A percentile compares a stretch with the other conserved stretches of the same genome.
These are phyloP conservation scores for Balaeniceps rex DNA, from an alignment of 2,113 vertebrate species.

Conservation along the genomic window DNA sequence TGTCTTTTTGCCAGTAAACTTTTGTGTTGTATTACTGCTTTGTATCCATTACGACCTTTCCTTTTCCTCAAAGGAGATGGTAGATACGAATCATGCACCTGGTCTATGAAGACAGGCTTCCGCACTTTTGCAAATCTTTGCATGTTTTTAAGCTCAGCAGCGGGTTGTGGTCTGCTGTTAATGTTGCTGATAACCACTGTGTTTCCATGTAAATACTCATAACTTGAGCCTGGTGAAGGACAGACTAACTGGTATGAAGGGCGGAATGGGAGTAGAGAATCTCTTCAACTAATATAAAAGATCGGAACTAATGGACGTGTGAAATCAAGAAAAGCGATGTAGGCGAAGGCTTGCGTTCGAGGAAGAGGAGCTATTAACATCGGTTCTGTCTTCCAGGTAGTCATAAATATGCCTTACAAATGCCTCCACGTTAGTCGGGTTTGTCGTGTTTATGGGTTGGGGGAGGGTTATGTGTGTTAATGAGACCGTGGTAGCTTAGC, in stretches of 20 bases:
- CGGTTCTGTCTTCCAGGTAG: background rate
- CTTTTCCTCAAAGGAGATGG: background rate
- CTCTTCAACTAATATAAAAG: background rate
- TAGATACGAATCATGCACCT: rapidly evolving
- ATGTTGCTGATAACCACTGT: background rate
- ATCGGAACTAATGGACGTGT: background rate
- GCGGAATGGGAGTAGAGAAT: background rate
- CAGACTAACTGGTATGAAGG: background rate
- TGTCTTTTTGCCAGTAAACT: conserved; percentile 1
- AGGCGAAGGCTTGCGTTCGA: background rate
- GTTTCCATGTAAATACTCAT: background rate
- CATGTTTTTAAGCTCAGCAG: background rate
- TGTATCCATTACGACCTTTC: background rate
- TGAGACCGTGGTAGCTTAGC: background rate
- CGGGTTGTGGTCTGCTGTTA: background rate
- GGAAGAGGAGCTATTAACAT: background rate
- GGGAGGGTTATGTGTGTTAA: background rate
- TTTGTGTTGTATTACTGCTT: background rate
- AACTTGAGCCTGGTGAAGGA: background rate
- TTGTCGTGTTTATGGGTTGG: background rate
- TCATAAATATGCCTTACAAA: background rate
- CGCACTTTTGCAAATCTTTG: background rate
- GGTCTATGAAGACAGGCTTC: background rate
- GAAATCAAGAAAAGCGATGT: background rate
- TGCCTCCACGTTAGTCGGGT: rapidly evolving